Evolutionary conservation across 2,888 invertebrate genomes (phyloP), one percentile per base, ranked within the genome.

Genomic region (Calephelis perditalis): DNA sequence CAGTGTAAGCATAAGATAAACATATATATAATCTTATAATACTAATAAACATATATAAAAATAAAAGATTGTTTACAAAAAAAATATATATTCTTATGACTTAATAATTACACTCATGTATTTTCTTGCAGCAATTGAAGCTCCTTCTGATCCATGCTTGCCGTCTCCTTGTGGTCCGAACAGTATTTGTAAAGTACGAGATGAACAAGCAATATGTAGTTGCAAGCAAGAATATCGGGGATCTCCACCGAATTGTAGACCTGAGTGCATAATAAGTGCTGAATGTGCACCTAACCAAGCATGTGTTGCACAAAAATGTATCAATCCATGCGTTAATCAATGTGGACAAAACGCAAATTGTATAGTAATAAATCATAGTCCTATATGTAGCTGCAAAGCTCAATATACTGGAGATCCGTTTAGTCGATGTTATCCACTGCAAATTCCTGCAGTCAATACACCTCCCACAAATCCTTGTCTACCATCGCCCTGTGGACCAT

Each of bases 141-240:
- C 67, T 63, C 78, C 75, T 67, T 66, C 71, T 61, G 75, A 94
- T 72, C 96, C 96, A 3, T 96, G 96, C 74, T 82, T 91, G 66
- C 96, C 96, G 58, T 94, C 95, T 3, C 96, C 96, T 0, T 97
- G 97, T 76, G 97, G 97, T 46, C 94, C 96, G 7, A 96, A 96
- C 74, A 96, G 96, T 67, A 91, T 94, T 71, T 97, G 97, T 74
- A 93, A 93, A 70, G 94, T 94, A 77, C 78, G 92, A 37, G 95
- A 95, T 70, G 92, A 91, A 37, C 94, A 94, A 84, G 93, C 93
- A 0, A 92, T 94, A 26, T 96, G 96, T 75, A 94, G 94, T 58
- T 96, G 96, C 73, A 80, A 93, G 65, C 91, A 92, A 56, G 91
- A 92, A 67, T 94, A 93, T 71, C 89, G 92, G 60, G 95, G 95